A percentile compares a stretch with the other conserved stretches of the same genome.
Evolutionary conservation across 2,888 invertebrate species (phyloP).

Genomic region (Drosophila imparisetae): DNA sequence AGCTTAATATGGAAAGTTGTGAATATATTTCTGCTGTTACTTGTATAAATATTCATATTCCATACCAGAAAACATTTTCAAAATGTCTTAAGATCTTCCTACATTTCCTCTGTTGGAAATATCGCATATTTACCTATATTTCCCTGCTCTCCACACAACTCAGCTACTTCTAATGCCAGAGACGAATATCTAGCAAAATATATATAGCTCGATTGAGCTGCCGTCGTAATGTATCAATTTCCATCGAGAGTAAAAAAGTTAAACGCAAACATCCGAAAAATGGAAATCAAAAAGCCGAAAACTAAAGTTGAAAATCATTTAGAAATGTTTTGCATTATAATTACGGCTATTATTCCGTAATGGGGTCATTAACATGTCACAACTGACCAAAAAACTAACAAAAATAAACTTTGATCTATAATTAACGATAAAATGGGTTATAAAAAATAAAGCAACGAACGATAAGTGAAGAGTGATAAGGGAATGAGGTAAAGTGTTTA

Average conservation of each 20-base stretch:
- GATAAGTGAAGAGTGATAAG: constrained; percentile 61
- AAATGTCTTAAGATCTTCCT: fast-evolving
- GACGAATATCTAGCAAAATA: background rate
- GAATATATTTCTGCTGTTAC: too few relatives aligned
- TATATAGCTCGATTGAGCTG: background rate
- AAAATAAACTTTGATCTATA: constrained; percentile 55
- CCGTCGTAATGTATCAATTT: constrained; percentile 10
- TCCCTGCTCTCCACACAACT: background rate
- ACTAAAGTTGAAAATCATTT: constrained; percentile 52
- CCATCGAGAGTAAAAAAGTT: background rate
- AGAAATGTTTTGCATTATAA: constrained; percentile 72
- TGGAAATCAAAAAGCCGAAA: constrained; percentile 2
- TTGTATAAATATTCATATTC: too few relatives aligned
- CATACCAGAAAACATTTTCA: too few relatives aligned
- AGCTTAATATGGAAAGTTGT: too few relatives aligned
- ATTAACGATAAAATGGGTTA: constrained; percentile 70
- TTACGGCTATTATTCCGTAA: constrained; percentile 67
- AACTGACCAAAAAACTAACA: constrained; percentile 28
- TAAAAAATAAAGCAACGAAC: constrained; percentile 32
- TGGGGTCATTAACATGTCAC: constrained; percentile 76
- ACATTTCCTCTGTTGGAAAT: background rate
- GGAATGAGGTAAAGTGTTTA: constrained; percentile 40
- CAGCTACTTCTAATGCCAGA: background rate
- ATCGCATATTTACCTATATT: background rate
- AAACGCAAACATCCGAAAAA: background rate